Percentiles rank a stretch among this genome's conserved stretches.
phyloP scores from a whole-genome alignment of 2,113 vertebrate species.

The Natator depressus region DNA sequence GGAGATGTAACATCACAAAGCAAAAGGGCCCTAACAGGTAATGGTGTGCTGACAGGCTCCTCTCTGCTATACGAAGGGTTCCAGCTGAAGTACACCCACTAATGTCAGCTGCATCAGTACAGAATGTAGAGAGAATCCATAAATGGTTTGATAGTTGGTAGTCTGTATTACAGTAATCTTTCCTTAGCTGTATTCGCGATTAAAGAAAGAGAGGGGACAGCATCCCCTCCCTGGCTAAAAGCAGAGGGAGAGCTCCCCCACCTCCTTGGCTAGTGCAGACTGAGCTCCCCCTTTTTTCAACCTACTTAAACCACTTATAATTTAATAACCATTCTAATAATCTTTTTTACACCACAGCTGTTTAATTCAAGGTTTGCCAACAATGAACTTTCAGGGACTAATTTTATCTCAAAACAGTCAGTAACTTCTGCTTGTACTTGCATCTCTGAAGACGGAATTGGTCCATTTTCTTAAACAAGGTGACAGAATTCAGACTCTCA shows the following conservation, averaged over 20 bases:
- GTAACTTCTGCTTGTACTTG: background rate
- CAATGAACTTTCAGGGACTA: background rate
- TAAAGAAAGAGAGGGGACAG: background rate
- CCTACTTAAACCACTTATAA: background rate
- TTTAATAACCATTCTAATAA: background rate
- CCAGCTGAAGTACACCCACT: background rate
- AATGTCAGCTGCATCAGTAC: background rate
- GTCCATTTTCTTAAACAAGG: background rate
- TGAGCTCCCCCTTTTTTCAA: background rate
- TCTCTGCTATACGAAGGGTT: background rate
- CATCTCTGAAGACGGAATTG: background rate
- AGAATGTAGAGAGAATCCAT: background rate
- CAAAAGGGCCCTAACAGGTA: background rate
- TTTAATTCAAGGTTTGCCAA: background rate
- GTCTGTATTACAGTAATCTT: background rate
- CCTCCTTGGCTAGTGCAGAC: accelerated
- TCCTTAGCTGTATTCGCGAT: accelerated
- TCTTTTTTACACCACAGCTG: background rate
- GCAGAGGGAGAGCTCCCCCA: background rate
- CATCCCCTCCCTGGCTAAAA: background rate
- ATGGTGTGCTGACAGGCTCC: background rate
- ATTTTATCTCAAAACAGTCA: background rate
- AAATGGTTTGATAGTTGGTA: background rate
- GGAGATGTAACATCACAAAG: background rate
- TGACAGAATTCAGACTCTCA: background rate